Evolutionary conservation across 2,113 vertebrate species (phyloP), one percentile per base, ranked within the genome.

Genomic region (Astur gentilis): DNA sequence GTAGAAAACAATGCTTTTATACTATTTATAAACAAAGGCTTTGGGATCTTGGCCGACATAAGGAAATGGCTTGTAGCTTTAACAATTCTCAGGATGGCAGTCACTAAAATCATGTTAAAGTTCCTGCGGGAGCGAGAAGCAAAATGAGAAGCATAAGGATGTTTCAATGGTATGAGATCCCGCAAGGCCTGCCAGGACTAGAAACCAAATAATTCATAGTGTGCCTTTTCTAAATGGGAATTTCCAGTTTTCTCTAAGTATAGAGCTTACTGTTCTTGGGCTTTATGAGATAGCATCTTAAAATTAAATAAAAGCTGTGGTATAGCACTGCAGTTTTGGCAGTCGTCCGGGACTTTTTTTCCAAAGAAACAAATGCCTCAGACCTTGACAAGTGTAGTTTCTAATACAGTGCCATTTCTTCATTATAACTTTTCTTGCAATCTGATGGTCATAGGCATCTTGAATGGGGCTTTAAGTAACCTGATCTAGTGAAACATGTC

Each of bases 1-100:
- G n/a, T 90, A 90, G 62, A 89, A 94, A 93, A 83, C 55, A 93
- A 88, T 80, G 71, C 36, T 91, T 87, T 87, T 88, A 20, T 92
- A 58, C 26, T 83, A 31, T 80, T 83, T 96, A 70, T 90, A 70
- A 88, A 77, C 44, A 90, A 88, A 80, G 18, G 29, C 38, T 96
- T 89, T 55, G 36, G 27, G 40, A 62, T 81, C n/a, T 75, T 89
- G 58, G 42, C 45, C 62, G 42, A 54, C 54, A 44, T 27, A 60
- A 86, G 79, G 78, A 95, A 93, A 38, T 42, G 11, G 15, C 85
- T 83, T 83, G 16, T 87, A 92, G 71, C 31, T 83, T 52, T 80
- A 83, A 29, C 38, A 70, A 0, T 70, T 87, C 36, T 88, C 32
- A 86, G 11, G 57, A 50, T 62, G 58, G 49, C n/a, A 77, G 75